These are phyloP conservation scores for Oncorhynchus keta DNA, from an alignment of 2,113 vertebrate genomes.

Conservation along the genomic window DNA sequence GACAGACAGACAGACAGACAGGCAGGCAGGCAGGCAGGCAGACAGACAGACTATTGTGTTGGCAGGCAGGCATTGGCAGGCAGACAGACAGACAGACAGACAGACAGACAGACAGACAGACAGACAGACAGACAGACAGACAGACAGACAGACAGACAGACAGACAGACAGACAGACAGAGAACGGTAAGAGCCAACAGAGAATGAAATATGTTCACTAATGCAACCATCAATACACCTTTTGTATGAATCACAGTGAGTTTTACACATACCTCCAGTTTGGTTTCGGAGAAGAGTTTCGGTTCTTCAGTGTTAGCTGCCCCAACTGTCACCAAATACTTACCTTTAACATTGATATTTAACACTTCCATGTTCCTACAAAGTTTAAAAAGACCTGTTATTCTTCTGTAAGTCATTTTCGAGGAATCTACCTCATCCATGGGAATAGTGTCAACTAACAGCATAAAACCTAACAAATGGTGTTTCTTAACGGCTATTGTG, in stretches of 20 bases:
- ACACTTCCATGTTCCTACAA: conserved; percentile 74
- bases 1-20: background rate
- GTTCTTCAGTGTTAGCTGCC: conserved; percentile 64
- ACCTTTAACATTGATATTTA: conserved; percentile 77
- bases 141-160: too few relatives aligned
- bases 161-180: too few relatives aligned
- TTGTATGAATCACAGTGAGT: background rate
- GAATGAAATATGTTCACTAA: background rate
- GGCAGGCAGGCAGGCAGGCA: background rate
- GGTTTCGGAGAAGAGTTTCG: conserved; percentile 41
- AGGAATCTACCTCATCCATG: background rate
- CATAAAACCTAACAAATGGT: background rate
- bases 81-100: too few relatives aligned
- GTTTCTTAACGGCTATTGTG: background rate
- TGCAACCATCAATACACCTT: background rate
- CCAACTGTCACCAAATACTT: conserved; percentile 80
- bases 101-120: too few relatives aligned
- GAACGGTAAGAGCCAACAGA: too few relatives aligned
- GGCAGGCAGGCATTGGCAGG: too few relatives aligned
- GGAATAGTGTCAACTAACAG: background rate
- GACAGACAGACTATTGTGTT: background rate
- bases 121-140: too few relatives aligned
- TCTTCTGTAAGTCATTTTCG: background rate
- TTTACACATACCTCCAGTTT: conserved; percentile 74
- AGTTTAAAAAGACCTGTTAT: conserved; percentile 11